Evolutionary conservation across 2,113 vertebrate genomes (phyloP).

Genomic region (Semicossyphus pulcher): DNA sequence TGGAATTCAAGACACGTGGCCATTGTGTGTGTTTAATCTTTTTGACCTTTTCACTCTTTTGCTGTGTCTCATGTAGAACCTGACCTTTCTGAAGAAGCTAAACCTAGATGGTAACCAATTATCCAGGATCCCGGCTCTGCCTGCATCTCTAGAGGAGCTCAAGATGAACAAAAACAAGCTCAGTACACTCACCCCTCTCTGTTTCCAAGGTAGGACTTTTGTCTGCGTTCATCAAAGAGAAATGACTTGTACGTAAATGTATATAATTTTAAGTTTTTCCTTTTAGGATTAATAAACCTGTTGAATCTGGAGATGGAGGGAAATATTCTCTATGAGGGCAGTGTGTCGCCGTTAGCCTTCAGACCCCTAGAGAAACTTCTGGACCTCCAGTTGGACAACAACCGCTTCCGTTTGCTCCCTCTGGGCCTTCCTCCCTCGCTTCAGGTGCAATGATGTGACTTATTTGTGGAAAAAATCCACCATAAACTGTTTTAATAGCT

Average conservation of each 20-base stretch:
- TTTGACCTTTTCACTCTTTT: not conserved
- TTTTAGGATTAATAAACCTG: slow-evolving; percentile 81
- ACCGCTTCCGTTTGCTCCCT: slow-evolving; percentile 80
- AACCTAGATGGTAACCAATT: slow-evolving; percentile 84
- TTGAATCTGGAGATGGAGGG: slow-evolving; percentile 81
- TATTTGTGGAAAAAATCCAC: not conserved
- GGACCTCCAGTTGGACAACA: slow-evolving; percentile 79
- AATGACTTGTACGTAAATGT: not conserved
- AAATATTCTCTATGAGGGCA: slow-evolving; percentile 79
- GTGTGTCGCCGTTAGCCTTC: slow-evolving; percentile 78
- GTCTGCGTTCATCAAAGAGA: not conserved
- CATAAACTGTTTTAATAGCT: not conserved
- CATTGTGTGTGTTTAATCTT: slow-evolving; percentile 43
- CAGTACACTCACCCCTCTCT: slow-evolving; percentile 66
- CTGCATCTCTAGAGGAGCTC: slow-evolving; percentile 82
- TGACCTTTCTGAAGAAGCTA: slow-evolving; percentile 79
- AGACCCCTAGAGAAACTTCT: slow-evolving; percentile 77
- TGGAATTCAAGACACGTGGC: slow-evolving; percentile 26
- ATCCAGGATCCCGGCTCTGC: slow-evolving; percentile 78
- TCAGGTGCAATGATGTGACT: slow-evolving; percentile 73
- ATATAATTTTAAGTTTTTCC: not conserved
- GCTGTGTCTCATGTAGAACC: slow-evolving; percentile 51
- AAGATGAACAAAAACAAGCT: slow-evolving; percentile 83
- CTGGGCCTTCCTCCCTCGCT: slow-evolving; percentile 81
- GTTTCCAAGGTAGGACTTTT: slow-evolving; percentile 77